A percentile compares a stretch with the other conserved stretches of the same genome.
Evolutionary conservation across 2,113 vertebrate species (phyloP).

Genomic region (Protobothrops flavoviridis): DNA sequence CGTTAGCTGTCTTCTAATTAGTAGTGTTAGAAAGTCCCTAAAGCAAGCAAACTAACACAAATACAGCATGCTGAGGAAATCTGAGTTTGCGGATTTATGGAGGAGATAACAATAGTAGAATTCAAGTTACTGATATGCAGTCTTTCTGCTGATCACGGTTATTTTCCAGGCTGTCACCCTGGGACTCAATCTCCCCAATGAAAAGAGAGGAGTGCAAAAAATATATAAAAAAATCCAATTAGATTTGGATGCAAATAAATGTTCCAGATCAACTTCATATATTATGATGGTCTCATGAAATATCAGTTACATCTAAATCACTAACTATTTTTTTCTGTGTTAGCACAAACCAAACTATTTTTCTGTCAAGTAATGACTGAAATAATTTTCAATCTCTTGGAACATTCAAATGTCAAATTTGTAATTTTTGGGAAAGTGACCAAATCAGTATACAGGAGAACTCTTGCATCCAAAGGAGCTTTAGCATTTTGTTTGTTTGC

Average conservation of each 20-base stretch:
- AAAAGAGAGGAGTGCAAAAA: neutral
- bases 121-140: constrained; percentile 1
- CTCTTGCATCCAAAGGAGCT: neutral
- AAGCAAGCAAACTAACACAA: neutral
- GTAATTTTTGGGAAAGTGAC: neutral
- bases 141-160: neutral
- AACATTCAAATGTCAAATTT: neutral
- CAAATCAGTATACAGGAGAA: neutral
- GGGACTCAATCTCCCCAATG: neutral
- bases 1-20: constrained; percentile 8
- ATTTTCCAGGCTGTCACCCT: neutral
- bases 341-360: neutral
- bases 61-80: neutral
- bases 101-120: neutral
- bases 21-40: constrained; percentile 2
- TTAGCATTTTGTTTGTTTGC: neutral
- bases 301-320: neutral
- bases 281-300: neutral
- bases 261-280: neutral
- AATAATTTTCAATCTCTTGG: neutral
- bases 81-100: neutral
- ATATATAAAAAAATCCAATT: neutral
- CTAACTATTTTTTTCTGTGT: neutral
- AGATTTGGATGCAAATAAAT: neutral
- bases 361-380: neutral